Base-by-base conservation (phyloP, 2,888 invertebrate species). In the Halocaridina rubra region DNA sequence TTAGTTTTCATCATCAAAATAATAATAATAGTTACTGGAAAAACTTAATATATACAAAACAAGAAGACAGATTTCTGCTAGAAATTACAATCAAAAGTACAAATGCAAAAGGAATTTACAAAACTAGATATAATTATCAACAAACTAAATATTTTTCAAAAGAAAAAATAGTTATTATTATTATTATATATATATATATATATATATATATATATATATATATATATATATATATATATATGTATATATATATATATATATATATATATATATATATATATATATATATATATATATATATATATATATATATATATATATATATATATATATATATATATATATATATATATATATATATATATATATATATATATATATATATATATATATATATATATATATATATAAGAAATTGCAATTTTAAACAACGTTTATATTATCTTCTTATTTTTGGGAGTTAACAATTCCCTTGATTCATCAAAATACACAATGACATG, bases 161-260 rank as follows among this genome's bases (percentile, higher is more conserved):
- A 39, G 13, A 39, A 8, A 39, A 39, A 8, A 39, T 39, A 39
- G 39, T 39, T 39, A 39, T 39, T 39, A 39, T 39, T 39, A 39
- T 39, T 39, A 39, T 39, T 61, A 61, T 61, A 61, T 61, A 61
- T 61, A 61, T 61, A 61, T 61, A 61, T 61, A 61, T 61, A 61
- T 61, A 61, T 61, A 61, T 64, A 19, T 64, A 0, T 64, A 19
- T 64, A 19, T 64, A 19, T 64, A n/a, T 64, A 19, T 64, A 19
- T 64, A 0, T 64, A 19, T 64, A 0, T 64, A 19, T 64, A 19
- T 64, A 19, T 64, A 3, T 64, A 0, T 64, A 27, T 3, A 19
- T 64, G 10, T 64, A 1, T 3, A 19, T 64, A 7, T 64, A 19
- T 64, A 19, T 64, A 0, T 64, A 19, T 64, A 19, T n/a, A 19